Evolutionary conservation across 2,113 vertebrate species (phyloP).

Genomic region (Gallinago paraguaiae): DNA sequence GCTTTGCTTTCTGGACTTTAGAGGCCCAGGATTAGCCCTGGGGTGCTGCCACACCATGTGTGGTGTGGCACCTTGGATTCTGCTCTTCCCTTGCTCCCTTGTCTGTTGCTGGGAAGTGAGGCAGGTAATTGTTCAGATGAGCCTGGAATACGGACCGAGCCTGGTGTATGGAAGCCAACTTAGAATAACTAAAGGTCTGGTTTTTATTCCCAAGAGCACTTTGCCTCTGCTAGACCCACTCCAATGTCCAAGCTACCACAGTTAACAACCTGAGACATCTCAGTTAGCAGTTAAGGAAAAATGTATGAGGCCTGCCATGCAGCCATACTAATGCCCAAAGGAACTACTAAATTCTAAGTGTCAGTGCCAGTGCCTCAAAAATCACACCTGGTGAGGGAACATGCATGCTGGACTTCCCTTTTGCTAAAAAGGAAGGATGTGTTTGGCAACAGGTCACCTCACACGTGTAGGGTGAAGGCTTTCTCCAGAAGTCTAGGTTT

Average conservation of each 20-base stretch:
- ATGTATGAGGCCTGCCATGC: neutral
- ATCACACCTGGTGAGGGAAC: neutral
- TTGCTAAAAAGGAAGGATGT: neutral
- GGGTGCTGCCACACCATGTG: accelerated
- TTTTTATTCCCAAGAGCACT: neutral
- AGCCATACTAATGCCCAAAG: neutral
- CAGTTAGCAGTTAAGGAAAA: neutral
- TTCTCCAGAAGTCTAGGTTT: neutral
- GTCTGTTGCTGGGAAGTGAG: neutral
- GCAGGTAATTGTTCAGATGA: neutral
- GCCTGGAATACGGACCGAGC: neutral
- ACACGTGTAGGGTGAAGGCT: neutral
- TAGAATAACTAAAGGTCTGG: neutral
- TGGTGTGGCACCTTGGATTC: no score
- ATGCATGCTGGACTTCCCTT: neutral
- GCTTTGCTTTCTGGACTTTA: neutral
- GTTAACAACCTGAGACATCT: neutral
- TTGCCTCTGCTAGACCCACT: neutral
- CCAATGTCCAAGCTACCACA: neutral
- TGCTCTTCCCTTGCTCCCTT: neutral
- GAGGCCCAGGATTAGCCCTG: neutral
- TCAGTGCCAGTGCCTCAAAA: neutral
- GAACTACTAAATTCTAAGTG: neutral
- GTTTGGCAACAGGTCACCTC: neutral
- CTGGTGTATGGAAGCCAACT: neutral